Evolutionary conservation across 2,888 invertebrate genomes (phyloP), one percentile per base, ranked within the genome.

Genomic region (Drosophila mulleri): DNA sequence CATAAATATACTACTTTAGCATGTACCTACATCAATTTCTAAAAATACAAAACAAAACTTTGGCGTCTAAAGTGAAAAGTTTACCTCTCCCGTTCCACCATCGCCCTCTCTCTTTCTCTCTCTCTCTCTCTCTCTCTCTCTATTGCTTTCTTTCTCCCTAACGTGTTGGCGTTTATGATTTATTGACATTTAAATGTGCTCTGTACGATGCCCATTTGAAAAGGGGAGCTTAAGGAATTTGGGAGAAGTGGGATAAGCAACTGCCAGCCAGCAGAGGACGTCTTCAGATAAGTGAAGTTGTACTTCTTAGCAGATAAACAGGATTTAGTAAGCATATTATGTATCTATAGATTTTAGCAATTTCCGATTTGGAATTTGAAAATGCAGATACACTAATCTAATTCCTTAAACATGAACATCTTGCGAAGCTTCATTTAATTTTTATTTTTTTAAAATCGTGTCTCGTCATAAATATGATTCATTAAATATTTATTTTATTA

Each of bases 141-240:
- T 18, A 26, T n/a, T 8, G 32, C 37, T 47, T 9, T 29, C 41
- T n/a, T 32, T 39, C 35, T 45, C 16, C 41, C 52, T 32, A 29
- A 26, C 41, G 29, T 35, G 16, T 18, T 52, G 47, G 52, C 37
- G 37, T 48, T 80, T 88, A 81, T 86, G 86, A 89, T 89, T 86
- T 88, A 89, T 88, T 88, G 79, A 72, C 76, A 79, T 86, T 89
- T 83, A 86, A 87, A 81, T 80, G 80, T 63, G 60, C 45, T 42
- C 50, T 39, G 18, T 29, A 8, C 9, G 59, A 37, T 62, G 52
- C 23, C 45, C 26, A 20, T 54, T 48, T 23, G 16, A 59, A 52
- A 58, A 11, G 8, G 35, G 11, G 12, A 20, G 12, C 39, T 53
- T 23, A 48, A 35, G 14, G n/a, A 37, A n/a, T 23, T 44, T 9